Percentiles rank a stretch among this genome's conserved stretches.
Conservation (phyloP, 2,888 invertebrate genomes). For the Vandiemenella viatica region DNA sequence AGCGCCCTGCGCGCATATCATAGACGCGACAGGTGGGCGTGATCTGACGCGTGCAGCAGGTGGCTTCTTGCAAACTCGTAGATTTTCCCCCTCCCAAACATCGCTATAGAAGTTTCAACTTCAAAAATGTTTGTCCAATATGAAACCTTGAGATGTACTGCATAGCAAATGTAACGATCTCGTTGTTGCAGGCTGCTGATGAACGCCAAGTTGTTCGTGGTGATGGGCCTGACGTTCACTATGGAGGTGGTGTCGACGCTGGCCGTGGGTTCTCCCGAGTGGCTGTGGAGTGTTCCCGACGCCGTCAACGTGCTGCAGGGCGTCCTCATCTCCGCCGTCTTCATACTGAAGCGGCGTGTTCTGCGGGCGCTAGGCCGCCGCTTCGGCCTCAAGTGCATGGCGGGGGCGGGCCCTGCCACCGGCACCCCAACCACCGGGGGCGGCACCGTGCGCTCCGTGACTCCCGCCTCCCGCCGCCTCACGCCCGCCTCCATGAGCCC, state of each 20-base stretch:
- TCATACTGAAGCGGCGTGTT: conserved; percentile 51
- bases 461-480: neutral
- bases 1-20: no score
- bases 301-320: conserved; percentile 54
- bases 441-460: neutral
- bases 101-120: no score
- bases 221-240: conserved; percentile 65
- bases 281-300: conserved; percentile 38
- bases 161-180: no score
- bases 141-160: no score
- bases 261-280: conserved; percentile 22
- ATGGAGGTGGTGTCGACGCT: conserved; percentile 48
- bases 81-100: no score
- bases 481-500: neutral
- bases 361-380: conserved; percentile 31
- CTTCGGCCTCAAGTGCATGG: conserved; percentile 1
- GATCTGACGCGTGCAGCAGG: no score
- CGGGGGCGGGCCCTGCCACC: neutral
- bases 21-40: no score
- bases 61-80: no score
- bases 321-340: conserved; percentile 48
- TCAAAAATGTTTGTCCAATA: no score
- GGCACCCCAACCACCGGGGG: neutral
- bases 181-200: conserved; percentile 42
- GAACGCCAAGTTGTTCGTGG: conserved; percentile 58